Base-by-base conservation (phyloP, 2,113 vertebrate species). In the Lepus timidus region DNA sequence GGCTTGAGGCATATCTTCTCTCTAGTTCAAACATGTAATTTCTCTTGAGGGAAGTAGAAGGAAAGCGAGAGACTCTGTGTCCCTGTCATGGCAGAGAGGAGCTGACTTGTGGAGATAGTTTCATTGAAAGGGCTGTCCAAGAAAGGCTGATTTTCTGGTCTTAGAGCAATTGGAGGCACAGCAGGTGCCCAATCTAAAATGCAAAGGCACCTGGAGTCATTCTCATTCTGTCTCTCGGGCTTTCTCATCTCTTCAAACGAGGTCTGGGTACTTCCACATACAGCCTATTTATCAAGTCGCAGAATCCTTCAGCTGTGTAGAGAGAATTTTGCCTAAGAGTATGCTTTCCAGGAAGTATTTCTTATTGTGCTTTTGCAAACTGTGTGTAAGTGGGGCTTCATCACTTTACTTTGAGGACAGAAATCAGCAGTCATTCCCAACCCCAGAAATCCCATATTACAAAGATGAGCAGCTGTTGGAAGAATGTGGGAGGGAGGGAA, bases 1-100 rank as follows among this genome's bases (percentile, higher is more conserved):
- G 80, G 65, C n/a, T 89, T 1, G 11, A 89, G 79, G 31, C 67
- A 4, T 27, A 70, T 61, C 14, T 27, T 90, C 29, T 93, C 58
- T 52, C 31, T 7, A 36, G 19, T 76, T 93, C 85, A 92, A 91
- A 79, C 12, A 80, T 29, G 85, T 39, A 36, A 13, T 85, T 83
- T 90, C 33, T 89, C 82, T 81, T 84, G 51, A 81, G 78, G 33
- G n/a, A 80, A 71, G 12, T n/a, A 87, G 44, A 71, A 81, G 29
- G 55, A 55, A 90, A 84, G n/a, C 74, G 29, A 31, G 74, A 52
- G n/a, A n/a, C 4, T 64, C 20, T 36, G 19, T 1, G 11, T 62
- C 9, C n/a, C 51, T 88, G 44, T 92, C 36, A 14, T 2, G n/a
- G 62, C 1, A 1, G 78, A 27, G 51, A 9, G 36, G 11, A 39